phyloP scores from a whole-genome alignment of 1,140 invertebrate genomes.

The Trigoniulus corallinus region DNA sequence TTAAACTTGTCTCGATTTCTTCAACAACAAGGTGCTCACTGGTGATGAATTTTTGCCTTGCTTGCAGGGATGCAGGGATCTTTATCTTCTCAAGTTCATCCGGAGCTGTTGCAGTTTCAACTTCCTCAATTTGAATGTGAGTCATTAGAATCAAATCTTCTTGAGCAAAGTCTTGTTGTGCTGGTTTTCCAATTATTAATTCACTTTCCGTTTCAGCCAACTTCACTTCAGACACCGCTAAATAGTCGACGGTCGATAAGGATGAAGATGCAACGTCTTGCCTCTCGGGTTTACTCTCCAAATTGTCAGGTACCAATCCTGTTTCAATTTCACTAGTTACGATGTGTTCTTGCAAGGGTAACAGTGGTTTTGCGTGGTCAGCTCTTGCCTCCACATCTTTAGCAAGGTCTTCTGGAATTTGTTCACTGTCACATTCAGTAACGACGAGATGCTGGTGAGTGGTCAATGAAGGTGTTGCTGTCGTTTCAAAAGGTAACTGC shows the following conservation, averaged over 20 bases:
- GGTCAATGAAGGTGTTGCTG: neutral
- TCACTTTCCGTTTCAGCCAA: neutral
- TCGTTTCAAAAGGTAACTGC: neutral
- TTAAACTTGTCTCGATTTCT: slow-evolving; percentile 12
- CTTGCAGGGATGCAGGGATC: slow-evolving; percentile 8
- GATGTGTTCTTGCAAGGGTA: neutral
- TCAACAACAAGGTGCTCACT: slow-evolving; percentile 13
- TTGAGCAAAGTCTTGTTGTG: slow-evolving; percentile 4
- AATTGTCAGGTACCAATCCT: neutral
- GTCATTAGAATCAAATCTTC: slow-evolving; percentile 8
- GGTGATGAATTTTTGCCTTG: slow-evolving; percentile 10
- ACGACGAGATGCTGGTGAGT: neutral
- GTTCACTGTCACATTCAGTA: neutral
- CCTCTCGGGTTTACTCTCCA: neutral
- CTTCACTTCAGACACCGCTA: neutral
- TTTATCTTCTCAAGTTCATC: slow-evolving; percentile 11
- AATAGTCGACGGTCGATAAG: neutral
- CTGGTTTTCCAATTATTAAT: neutral
- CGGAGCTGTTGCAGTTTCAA: slow-evolving; percentile 13
- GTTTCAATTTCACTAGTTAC: neutral
- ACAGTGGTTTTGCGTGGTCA: slow-evolving; percentile 8
- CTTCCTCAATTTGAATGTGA: slow-evolving; percentile 14
- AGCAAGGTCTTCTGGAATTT: neutral
- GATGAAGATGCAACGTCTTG: neutral
- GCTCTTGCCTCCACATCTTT: slow-evolving; percentile 16